Evolutionary conservation across 2,888 invertebrate species (phyloP).

Genomic region (Anorthoa munda): DNA sequence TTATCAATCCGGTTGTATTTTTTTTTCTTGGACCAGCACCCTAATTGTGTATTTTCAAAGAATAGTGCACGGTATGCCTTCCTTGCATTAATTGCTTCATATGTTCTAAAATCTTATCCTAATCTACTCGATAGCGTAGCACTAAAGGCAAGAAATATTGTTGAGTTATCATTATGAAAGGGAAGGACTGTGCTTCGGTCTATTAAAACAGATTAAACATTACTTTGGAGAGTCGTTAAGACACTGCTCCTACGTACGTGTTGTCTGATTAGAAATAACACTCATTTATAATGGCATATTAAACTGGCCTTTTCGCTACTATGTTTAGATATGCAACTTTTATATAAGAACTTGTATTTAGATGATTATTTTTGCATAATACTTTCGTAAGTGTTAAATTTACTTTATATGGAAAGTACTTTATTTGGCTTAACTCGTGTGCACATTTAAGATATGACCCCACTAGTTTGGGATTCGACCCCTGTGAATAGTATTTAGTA

Average conservation of each 20-base stretch:
- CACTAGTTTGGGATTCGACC: conserved; percentile 14
- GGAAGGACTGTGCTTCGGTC: no score
- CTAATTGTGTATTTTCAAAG: no score
- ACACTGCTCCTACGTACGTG: background rate
- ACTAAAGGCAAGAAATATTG: no score
- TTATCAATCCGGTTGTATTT: no score
- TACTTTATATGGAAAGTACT: background rate
- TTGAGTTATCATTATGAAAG: no score
- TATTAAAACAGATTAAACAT: no score
- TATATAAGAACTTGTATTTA: background rate
- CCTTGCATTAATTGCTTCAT: no score
- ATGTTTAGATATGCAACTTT: background rate
- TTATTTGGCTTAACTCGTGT: conserved; percentile 16
- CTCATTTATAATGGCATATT: conserved; percentile 12
- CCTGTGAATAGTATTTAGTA: conserved; percentile 1
- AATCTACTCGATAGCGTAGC: no score
- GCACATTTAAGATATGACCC: conserved; percentile 10
- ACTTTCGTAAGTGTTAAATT: background rate
- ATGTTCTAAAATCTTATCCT: no score
- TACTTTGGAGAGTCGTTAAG: conserved; percentile 25
- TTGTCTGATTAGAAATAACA: conserved; percentile 22
- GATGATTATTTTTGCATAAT: background rate
- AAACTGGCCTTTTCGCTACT: background rate
- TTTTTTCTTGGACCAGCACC: no score
- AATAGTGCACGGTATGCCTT: no score